Conservation (phyloP, 2,113 vertebrate species). For the Clarias batrachus region DNA sequence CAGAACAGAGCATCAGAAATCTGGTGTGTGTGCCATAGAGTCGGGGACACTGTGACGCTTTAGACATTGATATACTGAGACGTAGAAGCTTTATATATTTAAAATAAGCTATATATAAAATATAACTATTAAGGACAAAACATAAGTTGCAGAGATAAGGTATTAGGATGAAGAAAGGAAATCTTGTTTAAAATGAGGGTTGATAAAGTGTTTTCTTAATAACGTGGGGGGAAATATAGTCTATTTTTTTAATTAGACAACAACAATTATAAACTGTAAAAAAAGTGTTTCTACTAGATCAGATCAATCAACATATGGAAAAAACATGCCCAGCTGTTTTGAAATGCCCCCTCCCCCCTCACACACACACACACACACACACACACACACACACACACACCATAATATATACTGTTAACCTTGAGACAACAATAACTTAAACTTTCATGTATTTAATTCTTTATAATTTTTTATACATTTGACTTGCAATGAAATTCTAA, state of each 20-base stretch:
- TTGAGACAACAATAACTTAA: background rate
- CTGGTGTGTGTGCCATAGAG: background rate
- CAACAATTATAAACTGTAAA: no score
- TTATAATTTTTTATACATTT: background rate
- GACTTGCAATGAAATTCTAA: background rate
- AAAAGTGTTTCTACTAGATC: background rate
- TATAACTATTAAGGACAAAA: no score
- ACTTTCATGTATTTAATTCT: background rate
- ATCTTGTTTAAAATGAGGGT: background rate
- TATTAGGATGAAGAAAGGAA: background rate
- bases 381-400: background rate
- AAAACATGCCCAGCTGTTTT: background rate
- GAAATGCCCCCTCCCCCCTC: no score
- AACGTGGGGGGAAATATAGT: background rate
- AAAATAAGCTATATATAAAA: no score
- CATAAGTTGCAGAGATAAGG: no score
- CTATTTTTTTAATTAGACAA: background rate
- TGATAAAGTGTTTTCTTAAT: no score
- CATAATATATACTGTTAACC: background rate
- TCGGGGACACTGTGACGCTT: background rate
- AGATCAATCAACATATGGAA: background rate
- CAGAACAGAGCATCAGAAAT: background rate
- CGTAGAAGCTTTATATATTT: background rate
- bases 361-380: constrained; percentile 14
- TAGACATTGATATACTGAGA: background rate